Evolutionary conservation across 2,888 invertebrate species (phyloP), one percentile per base, ranked within the genome.

Genomic region (Podabrus alpinus): DNA sequence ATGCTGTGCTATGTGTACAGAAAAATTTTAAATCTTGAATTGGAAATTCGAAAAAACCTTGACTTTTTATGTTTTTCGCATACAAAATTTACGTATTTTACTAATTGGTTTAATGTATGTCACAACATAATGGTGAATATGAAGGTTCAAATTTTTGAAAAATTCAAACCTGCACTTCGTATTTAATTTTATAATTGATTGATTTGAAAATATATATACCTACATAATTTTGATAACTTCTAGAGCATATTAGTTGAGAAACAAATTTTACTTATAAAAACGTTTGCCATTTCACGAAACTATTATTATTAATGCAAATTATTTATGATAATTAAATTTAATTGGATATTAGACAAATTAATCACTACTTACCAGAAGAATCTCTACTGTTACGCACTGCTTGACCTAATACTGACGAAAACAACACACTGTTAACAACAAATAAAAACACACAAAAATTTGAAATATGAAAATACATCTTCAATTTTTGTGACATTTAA

Each of bases 291-390:
- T 64, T 64, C 13, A 64, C 19, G n/a, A 45, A 64, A 19, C 9
- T 64, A 13, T 19, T 19, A 19, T 64, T n/a, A 19, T 19, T 64
- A 64, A 64, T 64, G 45, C 21, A 64, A 64, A 19, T 64, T 64
- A n/a, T 19, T 19, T 19, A 15, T 64, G 62, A 45, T 45, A 45
- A 45, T 45, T 45, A 45, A 45, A n/a, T 45, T n/a, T 45, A 45
- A 45, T 45, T 45, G 45, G n/a, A n/a, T 45, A 45, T 62, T 13
- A 13, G 13, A 62, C 16, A 17, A n/a, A 45, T 45, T 45, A n/a
- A 45, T n/a, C n/a, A 45, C n/a, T 67, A 78, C 78, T 71, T 68
- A 78, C 78, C 78, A 21, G 77, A 59, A 15, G 75, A 67, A 45
- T 78, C 77, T 17, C 73, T 72, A 66, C 76, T 76, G 71, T 77